These are phyloP conservation scores for Dinomys branickii DNA, from an alignment of 2,113 vertebrate genomes.

Conservation along the genomic window DNA sequence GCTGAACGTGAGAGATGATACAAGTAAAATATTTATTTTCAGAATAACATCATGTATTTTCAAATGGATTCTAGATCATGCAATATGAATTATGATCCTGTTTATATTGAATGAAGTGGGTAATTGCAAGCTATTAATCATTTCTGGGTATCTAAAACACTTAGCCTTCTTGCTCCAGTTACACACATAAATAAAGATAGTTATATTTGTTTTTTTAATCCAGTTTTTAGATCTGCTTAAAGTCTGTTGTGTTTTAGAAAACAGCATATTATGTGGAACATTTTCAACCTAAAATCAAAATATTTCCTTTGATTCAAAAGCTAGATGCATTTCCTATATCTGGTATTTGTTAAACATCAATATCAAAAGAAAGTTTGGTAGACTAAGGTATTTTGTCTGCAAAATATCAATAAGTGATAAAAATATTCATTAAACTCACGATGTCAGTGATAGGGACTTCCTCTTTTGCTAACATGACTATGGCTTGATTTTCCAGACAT, in stretches of 20 bases:
- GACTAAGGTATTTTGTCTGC: neutral
- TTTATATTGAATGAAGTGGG: constrained; percentile 66
- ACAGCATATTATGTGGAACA: neutral
- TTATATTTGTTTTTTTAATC: constrained; percentile 69
- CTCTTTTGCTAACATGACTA: constrained; percentile 10
- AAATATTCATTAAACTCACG: neutral
- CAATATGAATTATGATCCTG: constrained; percentile 72
- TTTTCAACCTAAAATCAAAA: constrained; percentile 69
- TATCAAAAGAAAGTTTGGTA: constrained; percentile 4
- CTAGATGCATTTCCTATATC: neutral
- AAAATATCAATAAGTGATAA: constrained; percentile 21
- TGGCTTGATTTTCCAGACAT: neutral
- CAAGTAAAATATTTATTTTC: neutral
- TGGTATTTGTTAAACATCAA: constrained; percentile 42
- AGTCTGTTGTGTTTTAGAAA: constrained; percentile 64
- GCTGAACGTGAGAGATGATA: neutral
- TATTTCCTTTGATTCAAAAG: constrained; percentile 59
- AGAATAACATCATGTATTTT: constrained; percentile 35
- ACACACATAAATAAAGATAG: constrained; percentile 71
- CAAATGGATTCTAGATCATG: constrained; percentile 45
- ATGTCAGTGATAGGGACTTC: neutral
- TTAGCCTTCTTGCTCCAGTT: constrained; percentile 49
- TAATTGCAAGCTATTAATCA: constrained; percentile 78
- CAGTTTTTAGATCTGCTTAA: constrained; percentile 62
- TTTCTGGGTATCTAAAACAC: constrained; percentile 66